Evolutionary conservation across 1,140 invertebrate genomes (phyloP).

Genomic region (Diplogasteroides magnus): DNA sequence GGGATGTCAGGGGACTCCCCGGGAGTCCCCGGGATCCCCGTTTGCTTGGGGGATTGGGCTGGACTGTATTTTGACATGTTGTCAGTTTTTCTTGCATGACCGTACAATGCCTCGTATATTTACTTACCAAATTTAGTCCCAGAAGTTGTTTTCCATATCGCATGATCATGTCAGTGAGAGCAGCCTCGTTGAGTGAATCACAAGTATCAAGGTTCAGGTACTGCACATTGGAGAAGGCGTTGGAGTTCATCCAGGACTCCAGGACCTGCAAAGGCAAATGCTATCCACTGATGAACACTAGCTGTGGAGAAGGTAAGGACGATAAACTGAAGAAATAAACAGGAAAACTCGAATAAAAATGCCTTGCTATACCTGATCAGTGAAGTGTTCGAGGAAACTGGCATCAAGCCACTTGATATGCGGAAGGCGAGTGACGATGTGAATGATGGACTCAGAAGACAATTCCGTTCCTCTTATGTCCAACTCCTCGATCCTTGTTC

Average conservation of each 20-base stretch:
- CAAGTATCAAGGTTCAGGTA: constrained; percentile 88
- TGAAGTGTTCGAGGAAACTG: constrained; percentile 93
- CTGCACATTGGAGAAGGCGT: constrained; percentile 76
- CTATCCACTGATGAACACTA: background rate
- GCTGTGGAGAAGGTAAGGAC: background rate
- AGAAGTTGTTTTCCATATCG: constrained; percentile 78
- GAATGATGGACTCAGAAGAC: constrained; percentile 82
- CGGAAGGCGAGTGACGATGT: constrained; percentile 81
- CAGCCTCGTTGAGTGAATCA: constrained; percentile 87
- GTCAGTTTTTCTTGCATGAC: too few relatives aligned
- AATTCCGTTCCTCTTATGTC: constrained; percentile 85
- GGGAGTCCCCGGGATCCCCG: too few relatives aligned
- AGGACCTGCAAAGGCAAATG: constrained; percentile 67
- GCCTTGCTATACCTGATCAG: constrained; percentile 68
- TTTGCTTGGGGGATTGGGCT: too few relatives aligned
- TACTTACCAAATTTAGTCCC: constrained; percentile 65
- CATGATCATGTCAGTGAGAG: constrained; percentile 80
- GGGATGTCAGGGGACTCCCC: too few relatives aligned
- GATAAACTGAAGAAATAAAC: background rate
- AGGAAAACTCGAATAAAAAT: background rate
- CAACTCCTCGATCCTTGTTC: constrained; percentile 82
- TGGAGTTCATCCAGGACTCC: constrained; percentile 79
- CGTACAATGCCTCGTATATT: too few relatives aligned
- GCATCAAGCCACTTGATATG: constrained; percentile 82
- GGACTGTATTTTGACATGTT: too few relatives aligned